Evolutionary conservation across 2,888 invertebrate species (phyloP).

Genomic region (Halocaridina rubra): DNA sequence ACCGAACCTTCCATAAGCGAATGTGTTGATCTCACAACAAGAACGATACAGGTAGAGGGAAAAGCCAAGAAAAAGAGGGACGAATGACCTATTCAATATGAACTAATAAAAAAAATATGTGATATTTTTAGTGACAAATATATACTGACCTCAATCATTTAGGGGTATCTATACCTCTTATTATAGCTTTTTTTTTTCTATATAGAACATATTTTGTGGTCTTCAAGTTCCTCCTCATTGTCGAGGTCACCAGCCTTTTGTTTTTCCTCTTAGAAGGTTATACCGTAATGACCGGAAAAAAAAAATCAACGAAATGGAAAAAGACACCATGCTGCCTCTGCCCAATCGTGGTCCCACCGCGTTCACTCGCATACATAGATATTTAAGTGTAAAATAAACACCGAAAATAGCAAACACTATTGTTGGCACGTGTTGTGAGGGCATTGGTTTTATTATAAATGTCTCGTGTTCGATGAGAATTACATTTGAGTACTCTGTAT

Average conservation of each 20-base stretch:
- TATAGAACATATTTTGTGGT: no score
- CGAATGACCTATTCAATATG: slow-evolving; percentile 19
- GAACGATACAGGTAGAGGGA: slow-evolving; percentile 62
- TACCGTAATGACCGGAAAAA: neutral
- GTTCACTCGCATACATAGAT: slow-evolving; percentile 41
- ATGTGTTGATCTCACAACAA: slow-evolving; percentile 73
- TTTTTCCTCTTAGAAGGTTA: neutral
- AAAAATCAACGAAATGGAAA: neutral
- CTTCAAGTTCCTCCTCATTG: neutral
- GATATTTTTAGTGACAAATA: neutral
- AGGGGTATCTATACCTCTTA: neutral
- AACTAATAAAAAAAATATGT: neutral
- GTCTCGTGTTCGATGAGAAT: slow-evolving; percentile 11
- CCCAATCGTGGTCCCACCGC: slow-evolving; percentile 31
- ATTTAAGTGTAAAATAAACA: neutral
- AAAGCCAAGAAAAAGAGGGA: slow-evolving; percentile 62
- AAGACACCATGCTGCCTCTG: neutral
- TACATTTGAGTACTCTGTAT: no score
- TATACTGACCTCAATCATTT: neutral
- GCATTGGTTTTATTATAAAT: slow-evolving; percentile 27
- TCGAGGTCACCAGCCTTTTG: neutral
- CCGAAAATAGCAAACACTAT: neutral
- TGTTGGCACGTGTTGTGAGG: slow-evolving; percentile 24
- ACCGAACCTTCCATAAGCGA: slow-evolving; percentile 76
- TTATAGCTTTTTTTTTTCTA: neutral